Percentiles rank a stretch among this genome's conserved stretches.
These are phyloP conservation scores for Bubo scandiacus DNA, from an alignment of 2,113 vertebrate genomes.

Conservation along the genomic window DNA sequence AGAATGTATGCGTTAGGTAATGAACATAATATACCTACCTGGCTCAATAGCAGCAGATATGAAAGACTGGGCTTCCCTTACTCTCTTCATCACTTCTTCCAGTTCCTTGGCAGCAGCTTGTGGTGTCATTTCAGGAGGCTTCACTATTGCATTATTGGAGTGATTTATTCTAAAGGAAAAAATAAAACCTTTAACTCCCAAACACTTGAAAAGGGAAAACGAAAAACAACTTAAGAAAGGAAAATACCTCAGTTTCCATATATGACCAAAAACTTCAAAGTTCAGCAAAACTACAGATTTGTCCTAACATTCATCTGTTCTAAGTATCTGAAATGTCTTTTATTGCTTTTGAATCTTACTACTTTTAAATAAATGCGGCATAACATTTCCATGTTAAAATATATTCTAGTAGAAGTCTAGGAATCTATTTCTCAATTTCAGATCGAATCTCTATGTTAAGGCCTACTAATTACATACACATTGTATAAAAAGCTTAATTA, in stretches of 20 bases:
- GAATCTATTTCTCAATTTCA: neutral
- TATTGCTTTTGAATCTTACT: neutral
- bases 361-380: neutral
- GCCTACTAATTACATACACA: neutral
- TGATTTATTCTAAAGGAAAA: slow-evolving; percentile 91
- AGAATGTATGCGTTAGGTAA: neutral
- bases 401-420: neutral
- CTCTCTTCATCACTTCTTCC: slow-evolving; percentile 96
- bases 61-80: slow-evolving; percentile 92
- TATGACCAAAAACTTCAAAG: neutral
- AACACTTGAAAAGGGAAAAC: neutral
- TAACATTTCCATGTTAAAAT: neutral
- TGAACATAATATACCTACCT: slow-evolving; percentile 68
- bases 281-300: neutral
- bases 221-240: neutral
- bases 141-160: slow-evolving; percentile 98
- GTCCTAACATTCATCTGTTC: neutral
- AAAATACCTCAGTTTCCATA: neutral
- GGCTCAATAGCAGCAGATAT: slow-evolving; percentile 96
- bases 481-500: neutral
- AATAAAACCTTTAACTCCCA: neutral
- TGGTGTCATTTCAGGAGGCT: slow-evolving; percentile 95
- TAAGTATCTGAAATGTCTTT: neutral
- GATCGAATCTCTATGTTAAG: neutral
- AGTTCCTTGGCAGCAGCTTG: slow-evolving; percentile 96